Conservation (phyloP, 2,888 invertebrate species). For the Isotomurus palustris region DNA sequence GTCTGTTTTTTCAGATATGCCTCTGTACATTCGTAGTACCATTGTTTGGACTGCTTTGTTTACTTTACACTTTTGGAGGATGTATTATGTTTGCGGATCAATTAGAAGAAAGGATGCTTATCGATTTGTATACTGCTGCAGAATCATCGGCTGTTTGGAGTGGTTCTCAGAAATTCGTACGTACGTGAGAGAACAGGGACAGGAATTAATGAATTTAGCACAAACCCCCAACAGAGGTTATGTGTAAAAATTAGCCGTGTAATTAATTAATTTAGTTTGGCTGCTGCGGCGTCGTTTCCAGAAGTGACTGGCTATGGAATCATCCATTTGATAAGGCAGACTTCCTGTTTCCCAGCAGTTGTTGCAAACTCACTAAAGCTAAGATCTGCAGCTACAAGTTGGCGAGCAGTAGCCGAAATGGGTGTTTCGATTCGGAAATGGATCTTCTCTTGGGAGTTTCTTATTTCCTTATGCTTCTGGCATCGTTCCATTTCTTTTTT, state of each 20-base stretch:
- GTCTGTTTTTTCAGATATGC: too few species aligned
- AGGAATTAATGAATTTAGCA: too few species aligned
- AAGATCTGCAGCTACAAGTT: neutral
- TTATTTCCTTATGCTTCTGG: neutral
- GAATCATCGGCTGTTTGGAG: slow-evolving; percentile 1
- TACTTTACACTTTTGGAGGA: slow-evolving; percentile 9
- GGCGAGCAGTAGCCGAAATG: neutral
- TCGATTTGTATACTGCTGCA: neutral
- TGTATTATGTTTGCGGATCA: neutral
- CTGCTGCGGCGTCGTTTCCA: slow-evolving; percentile 10
- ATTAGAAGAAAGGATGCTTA: slow-evolving; percentile 4
- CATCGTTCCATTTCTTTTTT: neutral
- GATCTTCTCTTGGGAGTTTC: neutral
- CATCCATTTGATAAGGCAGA: too few species aligned
- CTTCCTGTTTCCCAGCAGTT: slow-evolving; percentile 2
- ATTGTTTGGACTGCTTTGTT: too few species aligned
- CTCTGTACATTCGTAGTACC: too few species aligned
- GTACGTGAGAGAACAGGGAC: slow-evolving; percentile 3
- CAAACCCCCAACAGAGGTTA: too few species aligned
- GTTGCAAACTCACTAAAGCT: neutral
- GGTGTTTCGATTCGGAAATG: slow-evolving; percentile 3
- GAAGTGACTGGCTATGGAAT: neutral
- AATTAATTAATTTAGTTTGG: slow-evolving; percentile 2
- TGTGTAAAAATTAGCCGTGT: too few species aligned
- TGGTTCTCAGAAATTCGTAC: slow-evolving; percentile 12